These are phyloP conservation scores for Teleogryllus occipitalis DNA, from an alignment of 1,140 invertebrate species.

Conservation along the genomic window DNA sequence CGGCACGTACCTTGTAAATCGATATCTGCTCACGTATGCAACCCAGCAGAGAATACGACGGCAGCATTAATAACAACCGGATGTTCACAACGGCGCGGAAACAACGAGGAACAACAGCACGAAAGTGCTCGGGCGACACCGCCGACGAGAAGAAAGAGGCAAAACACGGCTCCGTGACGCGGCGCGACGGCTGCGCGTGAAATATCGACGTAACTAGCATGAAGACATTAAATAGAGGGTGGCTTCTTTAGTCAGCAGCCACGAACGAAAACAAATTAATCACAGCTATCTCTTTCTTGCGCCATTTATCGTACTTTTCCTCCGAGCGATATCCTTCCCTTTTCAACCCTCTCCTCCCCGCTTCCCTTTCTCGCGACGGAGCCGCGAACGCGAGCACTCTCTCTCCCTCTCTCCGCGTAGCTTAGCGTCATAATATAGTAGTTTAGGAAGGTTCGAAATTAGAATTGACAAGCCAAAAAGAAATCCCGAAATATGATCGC, in stretches of 20 bases:
- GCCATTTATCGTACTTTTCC: neutral
- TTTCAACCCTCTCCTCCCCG: neutral
- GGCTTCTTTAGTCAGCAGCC: neutral
- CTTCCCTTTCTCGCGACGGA: neutral
- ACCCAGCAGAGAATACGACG: too few species aligned
- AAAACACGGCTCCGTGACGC: neutral
- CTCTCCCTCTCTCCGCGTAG: neutral
- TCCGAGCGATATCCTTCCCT: neutral
- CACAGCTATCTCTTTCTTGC: neutral
- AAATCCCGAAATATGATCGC: slow-evolving; percentile 1
- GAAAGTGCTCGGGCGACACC: too few species aligned
- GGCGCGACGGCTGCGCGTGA: neutral
- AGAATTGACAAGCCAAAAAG: neutral
- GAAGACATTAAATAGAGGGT: neutral
- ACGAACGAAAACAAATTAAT: slow-evolving; percentile 1
- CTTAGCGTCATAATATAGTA: neutral
- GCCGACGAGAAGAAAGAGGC: neutral
- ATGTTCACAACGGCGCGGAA: too few species aligned
- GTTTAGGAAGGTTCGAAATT: neutral
- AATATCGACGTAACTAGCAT: neutral
- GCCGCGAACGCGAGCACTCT: neutral
- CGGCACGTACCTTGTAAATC: too few species aligned
- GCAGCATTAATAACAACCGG: too few species aligned
- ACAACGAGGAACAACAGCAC: too few species aligned
- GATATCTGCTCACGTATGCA: too few species aligned